Evolutionary conservation across 2,797 vertebrate species (phyloP).

Genomic region (Halcyon leucocephala): DNA sequence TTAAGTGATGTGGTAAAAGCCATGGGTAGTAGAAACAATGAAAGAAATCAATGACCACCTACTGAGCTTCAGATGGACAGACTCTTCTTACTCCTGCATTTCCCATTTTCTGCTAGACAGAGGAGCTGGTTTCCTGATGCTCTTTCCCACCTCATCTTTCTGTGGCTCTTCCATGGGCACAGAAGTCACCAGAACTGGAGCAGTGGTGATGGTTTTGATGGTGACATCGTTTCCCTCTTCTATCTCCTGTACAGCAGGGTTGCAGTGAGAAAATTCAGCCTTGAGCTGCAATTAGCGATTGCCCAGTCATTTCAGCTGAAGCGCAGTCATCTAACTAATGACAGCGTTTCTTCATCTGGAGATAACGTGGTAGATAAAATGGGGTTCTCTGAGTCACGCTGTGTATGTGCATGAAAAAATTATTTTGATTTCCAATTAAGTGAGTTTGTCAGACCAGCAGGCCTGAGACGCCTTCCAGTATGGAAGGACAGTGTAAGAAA

Average conservation of each 20-base stretch:
- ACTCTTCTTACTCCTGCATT: neutral
- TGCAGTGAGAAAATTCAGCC: neutral
- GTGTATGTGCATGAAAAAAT: neutral
- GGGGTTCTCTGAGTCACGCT: neutral
- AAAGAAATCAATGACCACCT: neutral
- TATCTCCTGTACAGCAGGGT: neutral
- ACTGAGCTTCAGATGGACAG: neutral
- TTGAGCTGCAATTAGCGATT: neutral
- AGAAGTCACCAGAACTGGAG: neutral
- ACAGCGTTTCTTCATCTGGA: neutral
- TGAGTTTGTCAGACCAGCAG: neutral
- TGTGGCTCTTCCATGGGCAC: neutral
- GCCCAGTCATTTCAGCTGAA: neutral
- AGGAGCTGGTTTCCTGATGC: neutral
- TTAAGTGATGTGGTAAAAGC: neutral
- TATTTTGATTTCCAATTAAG: neutral
- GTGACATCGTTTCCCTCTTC: neutral
- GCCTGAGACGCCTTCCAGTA: neutral
- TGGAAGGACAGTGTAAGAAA: neutral
- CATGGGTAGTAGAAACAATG: neutral
- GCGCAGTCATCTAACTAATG: neutral
- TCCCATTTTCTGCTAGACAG: neutral
- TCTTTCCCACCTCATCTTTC: neutral
- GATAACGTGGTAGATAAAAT: neutral
- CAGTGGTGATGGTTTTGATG: neutral